These are phyloP conservation scores for Orchesella cincta DNA, from an alignment of 1,140 invertebrate species.

Conservation along the genomic window DNA sequence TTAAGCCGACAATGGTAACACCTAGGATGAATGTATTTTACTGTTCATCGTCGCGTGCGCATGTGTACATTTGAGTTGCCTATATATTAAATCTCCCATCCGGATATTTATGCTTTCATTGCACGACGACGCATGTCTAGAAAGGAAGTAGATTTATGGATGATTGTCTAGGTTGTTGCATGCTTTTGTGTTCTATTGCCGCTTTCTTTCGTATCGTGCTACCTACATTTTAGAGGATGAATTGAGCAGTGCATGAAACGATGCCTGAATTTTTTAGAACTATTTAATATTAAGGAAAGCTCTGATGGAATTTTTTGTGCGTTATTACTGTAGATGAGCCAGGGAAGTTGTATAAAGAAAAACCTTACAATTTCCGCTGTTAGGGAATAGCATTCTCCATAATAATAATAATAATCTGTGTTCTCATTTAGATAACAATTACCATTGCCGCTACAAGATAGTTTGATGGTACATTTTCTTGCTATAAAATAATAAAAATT, in stretches of 20 bases:
- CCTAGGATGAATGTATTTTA: no score
- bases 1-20: no score
- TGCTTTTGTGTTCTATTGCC: background rate
- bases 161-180: background rate
- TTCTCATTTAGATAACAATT: conserved; percentile 9
- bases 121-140: background rate
- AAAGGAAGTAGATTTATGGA: background rate
- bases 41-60: no score
- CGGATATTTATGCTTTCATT: background rate
- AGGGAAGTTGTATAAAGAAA: background rate
- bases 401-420: background rate
- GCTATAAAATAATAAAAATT: conserved; percentile 10
- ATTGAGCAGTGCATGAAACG: no score
- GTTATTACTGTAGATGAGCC: no score
- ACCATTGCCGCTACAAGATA: background rate
- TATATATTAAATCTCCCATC: no score
- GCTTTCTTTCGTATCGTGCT: background rate
- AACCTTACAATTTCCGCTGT: background rate
- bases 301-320: no score
- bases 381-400: background rate
- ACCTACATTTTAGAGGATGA: no score
- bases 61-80: no score
- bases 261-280: no score
- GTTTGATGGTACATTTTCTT: background rate
- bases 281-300: no score